phyloP scores from a whole-genome alignment of 2,888 invertebrate species.

The Agrilus cyanescens region DNA sequence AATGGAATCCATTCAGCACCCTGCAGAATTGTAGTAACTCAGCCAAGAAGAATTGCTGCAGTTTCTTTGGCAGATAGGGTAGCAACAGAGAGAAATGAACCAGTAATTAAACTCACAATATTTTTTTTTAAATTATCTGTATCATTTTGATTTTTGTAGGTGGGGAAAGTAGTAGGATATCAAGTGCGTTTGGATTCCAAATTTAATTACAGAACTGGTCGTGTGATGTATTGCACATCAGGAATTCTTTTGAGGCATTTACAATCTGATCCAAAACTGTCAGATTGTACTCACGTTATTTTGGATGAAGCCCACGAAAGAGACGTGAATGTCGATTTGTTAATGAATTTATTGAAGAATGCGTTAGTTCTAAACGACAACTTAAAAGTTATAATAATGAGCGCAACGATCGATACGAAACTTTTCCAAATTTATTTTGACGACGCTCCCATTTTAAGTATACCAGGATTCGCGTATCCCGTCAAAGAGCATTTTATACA shows the following conservation, averaged over 20 bases:
- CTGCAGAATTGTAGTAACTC: constrained; percentile 49
- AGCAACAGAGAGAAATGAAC: constrained; percentile 49
- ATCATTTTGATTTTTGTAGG: constrained; percentile 26
- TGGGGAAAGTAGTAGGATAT: constrained; percentile 55
- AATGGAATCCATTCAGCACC: constrained; percentile 30
- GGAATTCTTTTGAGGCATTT: constrained; percentile 40
- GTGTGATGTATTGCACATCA: constrained; percentile 57
- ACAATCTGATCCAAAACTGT: constrained; percentile 35
- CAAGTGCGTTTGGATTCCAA: constrained; percentile 48
- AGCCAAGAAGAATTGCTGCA: constrained; percentile 59
- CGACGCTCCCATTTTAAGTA: constrained; percentile 29
- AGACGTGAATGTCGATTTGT: constrained; percentile 54
- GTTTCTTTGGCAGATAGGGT: constrained; percentile 54
- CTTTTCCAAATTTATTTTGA: constrained; percentile 47
- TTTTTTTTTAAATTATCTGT: background rate
- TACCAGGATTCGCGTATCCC: constrained; percentile 45
- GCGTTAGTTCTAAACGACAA: constrained; percentile 41
- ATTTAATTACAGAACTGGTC: constrained; percentile 43
- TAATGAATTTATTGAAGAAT: constrained; percentile 46
- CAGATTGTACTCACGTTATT: constrained; percentile 52
- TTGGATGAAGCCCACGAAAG: constrained; percentile 68
- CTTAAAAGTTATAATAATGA: constrained; percentile 57
- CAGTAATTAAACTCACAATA: constrained; percentile 28
- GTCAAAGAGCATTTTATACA: constrained; percentile 48
- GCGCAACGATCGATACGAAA: constrained; percentile 55